phyloP scores from a whole-genome alignment of 2,113 vertebrate genomes.

The Apeltes quadracus region DNA sequence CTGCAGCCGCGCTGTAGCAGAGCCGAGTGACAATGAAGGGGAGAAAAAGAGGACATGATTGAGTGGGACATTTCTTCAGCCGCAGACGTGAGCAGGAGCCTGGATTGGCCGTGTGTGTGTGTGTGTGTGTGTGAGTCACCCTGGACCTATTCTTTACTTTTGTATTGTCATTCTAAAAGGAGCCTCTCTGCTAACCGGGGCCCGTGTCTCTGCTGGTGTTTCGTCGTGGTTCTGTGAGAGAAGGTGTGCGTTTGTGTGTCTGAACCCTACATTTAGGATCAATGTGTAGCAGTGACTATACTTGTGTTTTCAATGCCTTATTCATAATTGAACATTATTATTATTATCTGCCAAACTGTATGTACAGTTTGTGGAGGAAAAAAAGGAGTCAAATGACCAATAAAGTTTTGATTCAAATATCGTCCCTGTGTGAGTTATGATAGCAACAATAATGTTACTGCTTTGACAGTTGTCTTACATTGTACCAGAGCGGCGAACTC shows the following conservation, averaged over 20 bases:
- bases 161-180: slow-evolving; percentile 58
- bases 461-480: not conserved
- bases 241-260: not conserved
- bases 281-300: not conserved
- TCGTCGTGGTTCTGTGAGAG: slow-evolving; percentile 11
- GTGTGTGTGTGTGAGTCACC: slow-evolving; percentile 46
- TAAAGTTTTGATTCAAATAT: not conserved
- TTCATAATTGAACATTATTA: not conserved
- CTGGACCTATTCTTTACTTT: slow-evolving; percentile 43
- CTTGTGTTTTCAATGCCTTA: too few relatives aligned
- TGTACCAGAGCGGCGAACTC: not conserved
- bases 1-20: slow-evolving; percentile 17
- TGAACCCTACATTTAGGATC: not conserved
- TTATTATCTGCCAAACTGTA: not conserved
- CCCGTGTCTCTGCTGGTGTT: slow-evolving; percentile 24
- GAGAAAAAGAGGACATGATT: slow-evolving; percentile 66
- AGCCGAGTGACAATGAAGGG: slow-evolving; percentile 55
- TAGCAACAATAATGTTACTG: not conserved
- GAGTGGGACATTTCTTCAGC: slow-evolving; percentile 69
- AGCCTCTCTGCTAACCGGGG: slow-evolving; percentile 40
- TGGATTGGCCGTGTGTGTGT: slow-evolving; percentile 13
- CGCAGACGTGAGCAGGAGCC: slow-evolving; percentile 50
- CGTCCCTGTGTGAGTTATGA: not conserved
- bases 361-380: too few relatives aligned
- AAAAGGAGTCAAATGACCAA: too few relatives aligned